Conservation (phyloP, 2,113 vertebrate species). For the Marcusenius ussheri region DNA sequence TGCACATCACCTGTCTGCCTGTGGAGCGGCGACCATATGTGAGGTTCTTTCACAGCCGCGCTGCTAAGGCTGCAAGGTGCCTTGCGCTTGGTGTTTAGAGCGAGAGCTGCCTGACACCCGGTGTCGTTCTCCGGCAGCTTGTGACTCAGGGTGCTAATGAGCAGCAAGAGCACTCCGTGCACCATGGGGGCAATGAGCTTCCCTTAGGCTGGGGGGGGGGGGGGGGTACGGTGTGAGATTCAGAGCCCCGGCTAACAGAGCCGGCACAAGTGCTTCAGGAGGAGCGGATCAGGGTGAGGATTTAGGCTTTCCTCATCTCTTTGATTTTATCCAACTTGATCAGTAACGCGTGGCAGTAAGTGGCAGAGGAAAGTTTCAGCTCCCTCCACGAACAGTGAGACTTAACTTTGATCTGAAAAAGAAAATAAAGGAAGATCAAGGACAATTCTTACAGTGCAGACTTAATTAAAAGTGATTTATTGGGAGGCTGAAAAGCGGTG, state of each 20-base stretch:
- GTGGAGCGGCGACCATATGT: background rate
- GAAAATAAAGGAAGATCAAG: background rate
- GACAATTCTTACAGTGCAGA: background rate
- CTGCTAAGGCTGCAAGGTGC: background rate
- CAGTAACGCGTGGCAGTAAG: background rate
- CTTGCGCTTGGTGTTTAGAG: background rate
- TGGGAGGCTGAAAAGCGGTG: background rate
- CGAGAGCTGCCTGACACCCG: background rate
- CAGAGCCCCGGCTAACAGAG: no score
- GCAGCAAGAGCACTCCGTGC: background rate
- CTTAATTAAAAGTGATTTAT: background rate
- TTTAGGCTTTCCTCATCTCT: background rate
- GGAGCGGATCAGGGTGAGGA: background rate
- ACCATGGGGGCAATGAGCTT: background rate
- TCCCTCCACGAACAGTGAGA: background rate
- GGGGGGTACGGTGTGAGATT: background rate
- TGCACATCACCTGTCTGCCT: background rate
- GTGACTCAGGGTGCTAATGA: background rate
- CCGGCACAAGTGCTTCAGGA: background rate
- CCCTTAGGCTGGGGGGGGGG: background rate
- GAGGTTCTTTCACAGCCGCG: background rate
- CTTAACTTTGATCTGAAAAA: conserved; percentile 3
- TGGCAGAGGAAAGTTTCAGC: background rate
- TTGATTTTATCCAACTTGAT: background rate
- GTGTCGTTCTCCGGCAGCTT: background rate